Base-by-base conservation (phyloP, 1,140 invertebrate species). In the Saxidomus purpurata region DNA sequence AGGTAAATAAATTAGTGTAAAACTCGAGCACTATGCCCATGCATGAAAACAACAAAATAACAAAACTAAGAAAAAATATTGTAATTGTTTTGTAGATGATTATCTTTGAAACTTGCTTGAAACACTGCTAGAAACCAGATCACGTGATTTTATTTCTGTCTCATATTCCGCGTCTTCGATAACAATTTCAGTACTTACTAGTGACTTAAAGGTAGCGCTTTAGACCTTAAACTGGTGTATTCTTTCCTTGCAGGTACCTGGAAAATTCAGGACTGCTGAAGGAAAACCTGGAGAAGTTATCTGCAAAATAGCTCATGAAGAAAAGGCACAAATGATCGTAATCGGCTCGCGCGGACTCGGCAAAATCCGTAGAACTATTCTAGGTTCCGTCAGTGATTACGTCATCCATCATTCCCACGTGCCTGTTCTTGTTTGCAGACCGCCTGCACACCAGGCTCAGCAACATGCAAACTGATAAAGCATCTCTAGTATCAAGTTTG, bases 311-410 rank as follows among this genome's bases (percentile, higher is more conserved):
- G 87, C 93, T 0, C 63, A 92, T 0, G 91, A 92, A n/a, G 87
- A 93, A 76, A 71, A 90, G 11, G 92, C 83, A 11, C 76, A 89
- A 13, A 40, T 90, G 61, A 91, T 93, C 34, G 90, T 93, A 25
- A 79, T 92, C 3, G 92, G 76, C 43, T 34, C 76, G 28, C 91
- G 92, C 67, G 93, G 93, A 6, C 55, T 91, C 59, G 91, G 89
- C 49, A 84, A 86, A 59, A 47, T 93, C 8, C 87, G 92, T 28
- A 88, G 93, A 19, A 89, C 91, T 25, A 59, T 93, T 13, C 31
- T 93, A 22, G 92, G 93, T 17, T 92, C 92, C 63, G 91, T 93
- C 82, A 93, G 93, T 55, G 92, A 93, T 63, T 92, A 90, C 69
- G 89, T 92, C 55, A 63, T 93, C 1, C 91, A 90, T 22, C 91